phyloP scores from a whole-genome alignment of 2,888 invertebrate species.

The Nasonovia ribisnigri region DNA sequence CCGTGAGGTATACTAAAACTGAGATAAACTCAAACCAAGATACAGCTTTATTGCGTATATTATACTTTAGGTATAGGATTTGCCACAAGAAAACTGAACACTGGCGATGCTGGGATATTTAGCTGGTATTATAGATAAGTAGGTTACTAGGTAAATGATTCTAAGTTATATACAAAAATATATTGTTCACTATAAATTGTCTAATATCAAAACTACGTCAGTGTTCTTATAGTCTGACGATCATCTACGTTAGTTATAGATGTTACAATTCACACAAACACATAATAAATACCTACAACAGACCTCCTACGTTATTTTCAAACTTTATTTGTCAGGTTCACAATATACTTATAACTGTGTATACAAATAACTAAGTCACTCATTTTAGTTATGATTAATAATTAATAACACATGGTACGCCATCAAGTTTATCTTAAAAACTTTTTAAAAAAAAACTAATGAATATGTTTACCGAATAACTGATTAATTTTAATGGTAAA shows the following conservation, averaged over 20 bases:
- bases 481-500: background rate
- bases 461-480: background rate
- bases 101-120: too few species aligned
- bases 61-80: too few species aligned
- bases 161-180: background rate
- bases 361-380: background rate
- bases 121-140: too few species aligned
- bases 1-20: too few species aligned
- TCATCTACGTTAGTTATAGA: background rate
- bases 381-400: background rate
- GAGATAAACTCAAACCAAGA: too few species aligned
- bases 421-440: background rate
- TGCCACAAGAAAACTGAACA: too few species aligned
- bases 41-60: too few species aligned
- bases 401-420: background rate
- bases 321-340: background rate
- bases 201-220: background rate
- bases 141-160: too few species aligned
- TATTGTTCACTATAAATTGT: background rate
- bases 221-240: background rate
- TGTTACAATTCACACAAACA: background rate
- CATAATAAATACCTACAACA: background rate
- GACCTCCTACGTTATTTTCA: background rate
- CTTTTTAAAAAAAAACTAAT: background rate
- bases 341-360: background rate